A percentile compares a stretch with the other conserved stretches of the same genome.
Conservation (phyloP, 2,113 vertebrate genomes). For the Prionailurus bengalensis region DNA sequence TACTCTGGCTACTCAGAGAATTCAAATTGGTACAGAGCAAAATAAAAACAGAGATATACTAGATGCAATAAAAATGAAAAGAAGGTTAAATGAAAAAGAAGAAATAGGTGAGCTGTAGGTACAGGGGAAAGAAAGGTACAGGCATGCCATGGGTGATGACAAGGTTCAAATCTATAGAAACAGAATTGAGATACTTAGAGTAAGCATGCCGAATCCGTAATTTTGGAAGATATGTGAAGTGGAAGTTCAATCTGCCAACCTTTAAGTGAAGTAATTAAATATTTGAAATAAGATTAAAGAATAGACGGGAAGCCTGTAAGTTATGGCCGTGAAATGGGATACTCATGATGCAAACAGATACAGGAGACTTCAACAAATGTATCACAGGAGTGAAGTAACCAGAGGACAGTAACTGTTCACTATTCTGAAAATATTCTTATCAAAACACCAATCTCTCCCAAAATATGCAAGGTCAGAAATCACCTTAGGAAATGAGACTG, state of each 20-base stretch:
- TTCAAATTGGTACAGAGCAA: neutral
- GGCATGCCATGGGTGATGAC: neutral
- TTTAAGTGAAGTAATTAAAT: neutral
- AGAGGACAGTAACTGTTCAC: neutral
- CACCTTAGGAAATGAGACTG: neutral
- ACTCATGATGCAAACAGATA: neutral
- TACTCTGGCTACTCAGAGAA: neutral
- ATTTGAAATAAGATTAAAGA: neutral
- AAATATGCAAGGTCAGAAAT: neutral
- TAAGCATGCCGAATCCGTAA: neutral
- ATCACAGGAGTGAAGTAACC: neutral
- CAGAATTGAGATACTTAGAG: neutral
- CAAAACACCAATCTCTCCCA: neutral
- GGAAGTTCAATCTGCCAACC: neutral
- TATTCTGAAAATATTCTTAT: neutral
- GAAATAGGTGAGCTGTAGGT: neutral
- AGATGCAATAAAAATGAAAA: neutral
- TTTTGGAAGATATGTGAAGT: neutral
- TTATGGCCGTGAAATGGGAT: neutral
- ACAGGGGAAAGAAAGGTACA: neutral
- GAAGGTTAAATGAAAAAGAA: neutral
- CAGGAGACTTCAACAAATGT: neutral
- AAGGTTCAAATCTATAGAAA: neutral
- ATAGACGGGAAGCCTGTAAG: neutral
- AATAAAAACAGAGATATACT: neutral